phyloP scores from a whole-genome alignment of 2,888 invertebrate genomes.

The Tricholauxania praeusta region DNA sequence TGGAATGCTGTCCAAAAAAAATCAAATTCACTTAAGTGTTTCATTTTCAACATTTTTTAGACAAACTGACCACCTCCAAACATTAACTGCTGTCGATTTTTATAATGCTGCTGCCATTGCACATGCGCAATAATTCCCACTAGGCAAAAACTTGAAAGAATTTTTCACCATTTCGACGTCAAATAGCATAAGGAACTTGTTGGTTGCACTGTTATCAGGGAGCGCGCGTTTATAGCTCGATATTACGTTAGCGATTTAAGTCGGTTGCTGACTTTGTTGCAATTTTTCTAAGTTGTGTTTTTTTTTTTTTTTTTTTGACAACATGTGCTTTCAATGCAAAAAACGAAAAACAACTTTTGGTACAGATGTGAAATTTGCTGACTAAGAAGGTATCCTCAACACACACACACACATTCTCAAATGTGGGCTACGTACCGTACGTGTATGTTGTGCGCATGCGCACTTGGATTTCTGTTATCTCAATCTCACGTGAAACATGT shows the following conservation, averaged over 20 bases:
- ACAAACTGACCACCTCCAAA: slow-evolving; percentile 8
- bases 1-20: too few species aligned
- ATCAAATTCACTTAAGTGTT: background rate
- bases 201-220: slow-evolving; percentile 13
- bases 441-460: slow-evolving; percentile 20
- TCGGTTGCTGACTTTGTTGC: slow-evolving; percentile 15
- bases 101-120: background rate
- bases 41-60: background rate
- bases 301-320: background rate
- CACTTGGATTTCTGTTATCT: slow-evolving; percentile 42
- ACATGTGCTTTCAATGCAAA: slow-evolving; percentile 9
- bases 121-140: background rate
- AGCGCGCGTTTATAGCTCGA: slow-evolving; percentile 5
- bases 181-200: background rate
- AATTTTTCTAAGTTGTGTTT: background rate
- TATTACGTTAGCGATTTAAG: background rate
- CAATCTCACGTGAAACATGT: slow-evolving; percentile 45
- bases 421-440: too few species aligned
- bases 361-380: slow-evolving; percentile 24
- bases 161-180: background rate
- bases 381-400: slow-evolving; percentile 14
- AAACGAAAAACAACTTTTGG: background rate
- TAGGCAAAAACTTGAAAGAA: background rate
- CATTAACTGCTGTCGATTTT: background rate
- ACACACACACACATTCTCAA: background rate